Conservation (phyloP, 2,113 vertebrate genomes). For the Sphaerodactylus townsendi region DNA sequence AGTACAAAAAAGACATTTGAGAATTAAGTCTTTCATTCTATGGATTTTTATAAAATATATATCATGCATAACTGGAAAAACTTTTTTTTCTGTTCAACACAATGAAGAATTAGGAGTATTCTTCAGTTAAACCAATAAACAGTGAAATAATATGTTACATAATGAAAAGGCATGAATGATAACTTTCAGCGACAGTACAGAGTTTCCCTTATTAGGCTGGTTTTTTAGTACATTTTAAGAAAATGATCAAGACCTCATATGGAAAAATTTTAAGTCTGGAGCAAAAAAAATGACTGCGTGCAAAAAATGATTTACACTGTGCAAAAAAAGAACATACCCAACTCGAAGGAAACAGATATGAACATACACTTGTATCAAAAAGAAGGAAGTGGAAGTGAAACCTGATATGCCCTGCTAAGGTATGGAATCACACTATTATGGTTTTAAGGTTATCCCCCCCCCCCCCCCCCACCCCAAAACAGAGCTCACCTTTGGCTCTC, state of each 20-base stretch:
- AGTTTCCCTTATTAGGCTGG: neutral
- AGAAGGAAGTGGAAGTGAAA: neutral
- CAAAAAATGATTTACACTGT: neutral
- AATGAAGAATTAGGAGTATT: neutral
- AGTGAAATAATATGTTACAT: neutral
- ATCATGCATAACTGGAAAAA: too few species aligned
- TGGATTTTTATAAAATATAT: neutral
- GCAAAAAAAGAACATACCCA: neutral
- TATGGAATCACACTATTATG: neutral
- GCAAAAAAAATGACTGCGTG: too few species aligned
- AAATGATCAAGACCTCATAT: too few species aligned
- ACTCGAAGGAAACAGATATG: neutral
- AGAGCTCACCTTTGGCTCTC: too few species aligned
- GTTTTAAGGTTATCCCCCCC: too few species aligned
- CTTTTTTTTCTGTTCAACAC: neutral
- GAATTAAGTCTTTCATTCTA: neutral
- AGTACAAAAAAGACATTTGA: conserved; percentile 21
- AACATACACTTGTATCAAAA: neutral
- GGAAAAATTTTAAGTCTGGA: too few species aligned
- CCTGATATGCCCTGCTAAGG: neutral
- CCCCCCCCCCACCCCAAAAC: too few species aligned
- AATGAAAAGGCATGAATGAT: neutral
- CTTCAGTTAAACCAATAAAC: neutral
- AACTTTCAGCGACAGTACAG: neutral
- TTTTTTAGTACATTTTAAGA: neutral